Conservation (phyloP, 2,797 vertebrate genomes). For the Macropus fuliginosus region DNA sequence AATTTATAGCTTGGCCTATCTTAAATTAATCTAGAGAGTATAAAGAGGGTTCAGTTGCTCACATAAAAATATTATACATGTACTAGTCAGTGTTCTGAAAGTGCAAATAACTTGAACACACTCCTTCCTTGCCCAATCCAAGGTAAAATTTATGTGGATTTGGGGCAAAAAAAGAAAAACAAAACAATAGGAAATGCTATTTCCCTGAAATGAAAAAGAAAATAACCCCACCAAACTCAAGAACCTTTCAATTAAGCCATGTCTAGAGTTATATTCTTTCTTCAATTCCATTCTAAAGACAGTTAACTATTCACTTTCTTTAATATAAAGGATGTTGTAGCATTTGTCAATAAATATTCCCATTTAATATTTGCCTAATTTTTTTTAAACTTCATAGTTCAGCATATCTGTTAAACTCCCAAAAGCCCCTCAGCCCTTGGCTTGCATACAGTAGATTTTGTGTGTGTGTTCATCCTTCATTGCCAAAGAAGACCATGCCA, state of each 20-base stretch:
- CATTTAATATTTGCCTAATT: background rate
- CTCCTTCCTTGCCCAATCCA: background rate
- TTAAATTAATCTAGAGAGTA: constrained; percentile 1
- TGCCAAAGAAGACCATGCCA: no score
- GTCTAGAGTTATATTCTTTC: background rate
- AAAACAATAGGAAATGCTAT: constrained; percentile 6
- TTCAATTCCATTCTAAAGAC: background rate
- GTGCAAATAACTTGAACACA: background rate
- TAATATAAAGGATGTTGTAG: background rate
- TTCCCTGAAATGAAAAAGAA: constrained; percentile 18
- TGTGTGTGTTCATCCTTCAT: no score
- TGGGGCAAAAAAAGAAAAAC: background rate
- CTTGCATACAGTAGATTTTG: background rate
- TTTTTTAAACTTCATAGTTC: background rate
- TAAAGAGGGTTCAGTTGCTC: background rate
- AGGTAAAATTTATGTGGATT: constrained; percentile 15
- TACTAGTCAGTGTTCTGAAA: background rate
- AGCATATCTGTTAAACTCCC: background rate
- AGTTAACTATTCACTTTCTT: background rate
- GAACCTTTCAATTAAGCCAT: background rate
- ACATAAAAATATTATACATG: constrained; percentile 6
- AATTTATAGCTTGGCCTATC: background rate
- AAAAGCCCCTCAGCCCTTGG: background rate
- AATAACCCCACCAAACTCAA: background rate
- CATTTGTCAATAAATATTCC: background rate